A percentile compares a stretch with the other conserved stretches of the same genome.
These are phyloP conservation scores for Hirtodrosophila confusa DNA, from an alignment of 2,888 invertebrate species.

Conservation along the genomic window DNA sequence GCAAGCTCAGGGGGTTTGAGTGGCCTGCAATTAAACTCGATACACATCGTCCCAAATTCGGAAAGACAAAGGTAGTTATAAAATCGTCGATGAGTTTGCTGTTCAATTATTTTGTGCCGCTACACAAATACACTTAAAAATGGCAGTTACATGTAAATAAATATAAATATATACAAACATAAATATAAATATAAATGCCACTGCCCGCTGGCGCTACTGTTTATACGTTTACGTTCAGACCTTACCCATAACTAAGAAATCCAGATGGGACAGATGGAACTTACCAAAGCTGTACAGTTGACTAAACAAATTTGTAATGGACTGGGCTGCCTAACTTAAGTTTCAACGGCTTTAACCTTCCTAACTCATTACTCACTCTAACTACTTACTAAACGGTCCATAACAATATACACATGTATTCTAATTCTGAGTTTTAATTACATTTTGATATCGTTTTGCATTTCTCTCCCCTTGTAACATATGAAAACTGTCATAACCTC, in stretches of 20 bases:
- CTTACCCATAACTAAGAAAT: constrained; percentile 49
- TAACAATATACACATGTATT: constrained; percentile 19
- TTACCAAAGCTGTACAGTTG: constrained; percentile 70
- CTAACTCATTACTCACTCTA: constrained; percentile 15
- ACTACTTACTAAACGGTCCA: constrained; percentile 14
- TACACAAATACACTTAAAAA: constrained; percentile 67
- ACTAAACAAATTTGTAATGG: constrained; percentile 62
- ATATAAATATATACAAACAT: constrained; percentile 22
- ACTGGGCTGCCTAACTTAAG: constrained; percentile 49
- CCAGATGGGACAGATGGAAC: constrained; percentile 45
- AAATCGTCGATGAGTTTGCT: constrained; percentile 32
- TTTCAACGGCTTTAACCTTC: constrained; percentile 26
- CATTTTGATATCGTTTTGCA: constrained; percentile 47
- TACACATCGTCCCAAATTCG: constrained; percentile 63
- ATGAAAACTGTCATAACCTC: constrained; percentile 48
- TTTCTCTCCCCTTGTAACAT: constrained; percentile 57
- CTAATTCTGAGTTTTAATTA: constrained; percentile 34
- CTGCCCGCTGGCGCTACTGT: constrained; percentile 50
- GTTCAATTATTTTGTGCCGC: constrained; percentile 63
- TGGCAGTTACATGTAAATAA: constrained; percentile 35
- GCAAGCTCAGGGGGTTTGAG: constrained; percentile 43
- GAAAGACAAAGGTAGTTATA: constrained; percentile 81
- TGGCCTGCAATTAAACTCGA: constrained; percentile 68
- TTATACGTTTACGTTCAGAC: constrained; percentile 67
- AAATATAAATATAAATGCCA: constrained; percentile 23